Conservation (phyloP, 2,797 vertebrate species). For the Sebastes hopkinsi region DNA sequence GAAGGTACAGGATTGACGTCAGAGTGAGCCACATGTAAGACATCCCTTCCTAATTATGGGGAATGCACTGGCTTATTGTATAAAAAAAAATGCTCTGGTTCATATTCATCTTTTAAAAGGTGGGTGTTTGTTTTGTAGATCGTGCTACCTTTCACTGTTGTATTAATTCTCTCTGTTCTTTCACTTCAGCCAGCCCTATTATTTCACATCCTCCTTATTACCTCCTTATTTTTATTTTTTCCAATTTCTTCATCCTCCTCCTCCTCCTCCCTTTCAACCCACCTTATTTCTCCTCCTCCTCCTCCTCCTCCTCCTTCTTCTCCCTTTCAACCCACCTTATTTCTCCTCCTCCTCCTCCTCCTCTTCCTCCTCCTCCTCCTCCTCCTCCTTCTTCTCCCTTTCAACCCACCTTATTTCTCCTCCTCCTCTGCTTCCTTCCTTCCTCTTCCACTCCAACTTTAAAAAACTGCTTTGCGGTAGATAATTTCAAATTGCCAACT, state of each 20-base stretch:
- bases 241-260: neutral
- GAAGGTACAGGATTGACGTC: constrained; percentile 86
- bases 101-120: constrained; percentile 49
- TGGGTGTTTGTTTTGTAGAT: constrained; percentile 47
- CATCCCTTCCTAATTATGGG: constrained; percentile 82
- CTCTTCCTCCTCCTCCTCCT: neutral
- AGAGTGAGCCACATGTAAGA: constrained; percentile 85
- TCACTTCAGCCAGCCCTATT: neutral
- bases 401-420: no score
- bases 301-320: neutral
- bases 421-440: neutral
- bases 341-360: neutral
- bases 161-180: constrained; percentile 2
- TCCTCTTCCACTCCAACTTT: constrained; percentile 7
- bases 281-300: constrained; percentile 12
- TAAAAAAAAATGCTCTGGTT: constrained; percentile 37
- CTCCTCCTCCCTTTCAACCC: neutral
- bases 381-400: no score
- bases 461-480: neutral
- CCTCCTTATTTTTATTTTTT: neutral
- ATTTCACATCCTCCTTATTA: constrained; percentile 11
- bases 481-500: constrained; percentile 25
- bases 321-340: neutral
- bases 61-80: constrained; percentile 81
- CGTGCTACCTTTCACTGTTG: neutral